Evolutionary conservation across 2,888 invertebrate genomes (phyloP), one percentile per base, ranked within the genome.

Genomic region (Drosophila borborema): DNA sequence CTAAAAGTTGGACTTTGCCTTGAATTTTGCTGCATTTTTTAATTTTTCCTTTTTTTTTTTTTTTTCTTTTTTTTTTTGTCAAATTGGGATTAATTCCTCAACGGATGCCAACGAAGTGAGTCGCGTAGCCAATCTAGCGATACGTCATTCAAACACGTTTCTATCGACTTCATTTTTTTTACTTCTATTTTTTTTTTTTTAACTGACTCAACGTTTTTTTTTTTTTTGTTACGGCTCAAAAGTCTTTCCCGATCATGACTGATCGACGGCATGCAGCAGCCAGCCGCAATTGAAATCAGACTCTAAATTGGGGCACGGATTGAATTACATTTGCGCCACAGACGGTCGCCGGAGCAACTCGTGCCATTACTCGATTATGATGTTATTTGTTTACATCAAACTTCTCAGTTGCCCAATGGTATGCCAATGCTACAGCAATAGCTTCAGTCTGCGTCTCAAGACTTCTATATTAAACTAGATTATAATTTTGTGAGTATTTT

Each of bases 71-170:
- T 20, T 5, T 5, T 28, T 28, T 28, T 5, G 28, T 28, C 28
- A 28, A 28, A 28, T 28, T 5, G 3, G 28, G 5, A 28, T 70
- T 53, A 46, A 36, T 40, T 73, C 58, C 40, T 16, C 31, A 43
- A 20, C 36, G 45, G 53, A 45, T 53, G 48, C 56, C 73, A 78
- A 63, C 41, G 55, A 62, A 51, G 58, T 43, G 73, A 72, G 5
- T 54, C 70, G 70, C 69, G 34, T 55, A 66, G n/a, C 23, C 59
- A 55, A 16, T 64, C 59, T 14, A 3, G 23, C 59, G 46, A 14
- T 49, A 1, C n/a, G 49, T n/a, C 38, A 23, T 38, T 38, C 31
- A 34, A 60, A 64, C 75, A 76, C 80, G 80, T 74, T 55, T 28
- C 41, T 34, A 36, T 54, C 0, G 12, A 43, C 43, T 43, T 18